Conservation (phyloP, 2,113 vertebrate genomes). For the Hoplias malabaricus region DNA sequence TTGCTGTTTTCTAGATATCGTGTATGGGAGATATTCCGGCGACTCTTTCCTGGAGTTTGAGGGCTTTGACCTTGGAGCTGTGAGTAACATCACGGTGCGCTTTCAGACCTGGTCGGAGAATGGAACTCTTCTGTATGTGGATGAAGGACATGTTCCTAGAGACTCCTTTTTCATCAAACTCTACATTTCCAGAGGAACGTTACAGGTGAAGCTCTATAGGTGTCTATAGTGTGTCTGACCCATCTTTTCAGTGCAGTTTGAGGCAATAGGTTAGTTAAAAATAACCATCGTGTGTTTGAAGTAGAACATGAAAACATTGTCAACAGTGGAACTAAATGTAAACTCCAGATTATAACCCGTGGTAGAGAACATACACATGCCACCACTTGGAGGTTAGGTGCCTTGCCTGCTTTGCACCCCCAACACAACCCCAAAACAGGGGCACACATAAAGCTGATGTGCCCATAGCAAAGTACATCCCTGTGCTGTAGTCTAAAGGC, state of each 20-base stretch:
- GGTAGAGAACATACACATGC: too few species aligned
- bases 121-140: constrained; percentile 78
- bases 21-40: constrained; percentile 71
- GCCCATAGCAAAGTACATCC: too few species aligned
- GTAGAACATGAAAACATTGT: too few species aligned
- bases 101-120: constrained; percentile 71
- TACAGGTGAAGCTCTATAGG: constrained; percentile 72
- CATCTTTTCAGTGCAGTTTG: neutral
- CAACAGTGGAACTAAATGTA: too few species aligned
- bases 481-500: too few species aligned
- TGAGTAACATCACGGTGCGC: constrained; percentile 76
- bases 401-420: too few species aligned
- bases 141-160: constrained; percentile 61
- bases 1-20: constrained; percentile 65
- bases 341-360: too few species aligned
- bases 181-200: constrained; percentile 70
- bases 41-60: constrained; percentile 81
- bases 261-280: neutral
- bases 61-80: constrained; percentile 65
- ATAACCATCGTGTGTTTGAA: neutral
- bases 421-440: too few species aligned
- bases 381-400: too few species aligned
- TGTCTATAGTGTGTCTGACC: neutral
- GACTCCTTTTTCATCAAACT: constrained; percentile 76
- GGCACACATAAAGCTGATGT: too few species aligned